Evolutionary conservation across 2,113 vertebrate genomes (phyloP).

Genomic region (Todiramphus chloris): DNA sequence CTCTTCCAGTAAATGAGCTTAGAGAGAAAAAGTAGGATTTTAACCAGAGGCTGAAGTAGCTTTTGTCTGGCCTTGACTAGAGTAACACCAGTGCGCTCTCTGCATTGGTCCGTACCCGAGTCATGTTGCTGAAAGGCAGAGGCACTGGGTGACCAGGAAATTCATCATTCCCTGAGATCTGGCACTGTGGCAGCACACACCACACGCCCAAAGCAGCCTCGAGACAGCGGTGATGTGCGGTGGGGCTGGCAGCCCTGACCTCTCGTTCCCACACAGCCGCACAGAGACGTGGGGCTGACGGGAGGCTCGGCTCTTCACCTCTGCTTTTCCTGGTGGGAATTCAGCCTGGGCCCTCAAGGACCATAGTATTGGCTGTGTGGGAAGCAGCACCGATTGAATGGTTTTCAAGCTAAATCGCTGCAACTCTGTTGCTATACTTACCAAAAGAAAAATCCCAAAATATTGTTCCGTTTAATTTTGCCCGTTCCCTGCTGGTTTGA

Average conservation of each 20-base stretch:
- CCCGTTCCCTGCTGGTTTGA: neutral
- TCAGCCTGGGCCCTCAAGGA: neutral
- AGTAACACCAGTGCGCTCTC: neutral
- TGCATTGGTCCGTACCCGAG: neutral
- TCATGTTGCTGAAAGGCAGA: neutral
- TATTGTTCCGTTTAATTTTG: neutral
- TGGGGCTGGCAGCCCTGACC: neutral
- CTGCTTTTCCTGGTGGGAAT: neutral
- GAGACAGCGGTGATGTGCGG: neutral
- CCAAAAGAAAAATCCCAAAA: neutral
- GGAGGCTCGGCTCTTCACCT: neutral
- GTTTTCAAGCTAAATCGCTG: neutral
- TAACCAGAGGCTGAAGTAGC: neutral
- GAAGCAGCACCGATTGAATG: neutral
- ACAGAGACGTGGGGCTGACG: fast-evolving
- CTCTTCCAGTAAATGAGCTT: neutral
- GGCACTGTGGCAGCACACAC: neutral
- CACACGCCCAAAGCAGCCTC: neutral
- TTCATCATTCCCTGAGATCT: neutral
- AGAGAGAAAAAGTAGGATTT: neutral
- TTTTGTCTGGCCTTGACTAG: neutral
- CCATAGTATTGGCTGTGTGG: neutral
- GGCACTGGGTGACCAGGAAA: neutral
- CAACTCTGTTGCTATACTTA: neutral
- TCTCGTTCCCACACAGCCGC: fast-evolving